Base-by-base conservation (phyloP, 2,113 vertebrate genomes). In the Callionymus lyra region DNA sequence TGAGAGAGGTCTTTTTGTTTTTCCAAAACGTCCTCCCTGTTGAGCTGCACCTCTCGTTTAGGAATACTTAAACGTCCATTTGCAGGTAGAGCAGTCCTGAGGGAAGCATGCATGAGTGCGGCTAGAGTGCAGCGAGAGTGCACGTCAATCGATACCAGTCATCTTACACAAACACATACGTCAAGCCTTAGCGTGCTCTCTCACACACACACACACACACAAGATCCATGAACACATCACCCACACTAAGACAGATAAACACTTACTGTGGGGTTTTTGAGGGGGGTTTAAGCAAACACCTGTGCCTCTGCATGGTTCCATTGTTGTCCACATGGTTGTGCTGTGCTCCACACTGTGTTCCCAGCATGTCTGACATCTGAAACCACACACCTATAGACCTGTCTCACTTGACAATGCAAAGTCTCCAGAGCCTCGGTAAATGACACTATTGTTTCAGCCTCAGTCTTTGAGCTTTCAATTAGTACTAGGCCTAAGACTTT, bases 281-380 rank as follows among this genome's bases (percentile, higher is more conserved):
- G 21, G 21, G 21, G 21, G 21, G 4, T 27, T 27, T 27, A 5
- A 8, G 21, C 21, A 51, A 57, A 74, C 73, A 79, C 79, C 73
- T 77, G 71, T 68, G 65, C 56, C 70, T 67, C 77, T 64, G 66
- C 63, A 44, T 77, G 68, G 44, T 82, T 65, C 76, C 78, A 59
- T 63, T 63, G 68, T 73, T 54, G 78, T 76, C 81, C 81, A 83
- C 81, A 81, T 81, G 78, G 81, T 76, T 78, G 78, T 80, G 81
- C 81, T 83, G 78, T 81, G 72, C 81, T 78, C 81, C 78, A 81
- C 78, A 70, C 65, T 77, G 80, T 77, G 68, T 59, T 74, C 73
- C 44, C 76, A 71, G 73, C 77, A 65, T 43, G 74, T 53, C 62
- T 31, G 48, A 62, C 70, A 53, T 70, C 73, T 79, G 75, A 76